phyloP scores from a whole-genome alignment of 2,888 invertebrate genomes.

The Tetragonisca angustula region DNA sequence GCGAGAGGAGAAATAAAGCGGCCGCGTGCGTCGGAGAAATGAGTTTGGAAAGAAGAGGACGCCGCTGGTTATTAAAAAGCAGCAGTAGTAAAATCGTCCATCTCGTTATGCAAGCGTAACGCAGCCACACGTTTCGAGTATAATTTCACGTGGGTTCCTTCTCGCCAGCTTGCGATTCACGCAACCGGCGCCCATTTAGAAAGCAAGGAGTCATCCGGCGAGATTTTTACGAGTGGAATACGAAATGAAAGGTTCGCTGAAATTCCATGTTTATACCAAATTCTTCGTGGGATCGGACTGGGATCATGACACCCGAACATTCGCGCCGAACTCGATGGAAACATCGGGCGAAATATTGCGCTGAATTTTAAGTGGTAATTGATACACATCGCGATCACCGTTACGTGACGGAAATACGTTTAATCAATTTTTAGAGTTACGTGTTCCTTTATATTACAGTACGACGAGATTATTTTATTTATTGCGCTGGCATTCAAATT shows the following conservation, averaged over 20 bases:
- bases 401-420: neutral
- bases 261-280: constrained; percentile 46
- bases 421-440: neutral
- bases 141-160: constrained; percentile 33
- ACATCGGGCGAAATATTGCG: neutral
- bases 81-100: constrained; percentile 18
- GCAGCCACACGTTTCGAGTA: constrained; percentile 24
- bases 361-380: constrained; percentile 25
- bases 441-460: no score
- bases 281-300: constrained; percentile 28
- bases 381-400: neutral
- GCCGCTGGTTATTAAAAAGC: constrained; percentile 26
- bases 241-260: constrained; percentile 44
- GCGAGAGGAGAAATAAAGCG: constrained; percentile 17
- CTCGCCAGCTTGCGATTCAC: constrained; percentile 21
- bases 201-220: constrained; percentile 40
- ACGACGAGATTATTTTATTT: no score
- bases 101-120: constrained; percentile 23
- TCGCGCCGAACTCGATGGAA: neutral
- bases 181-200: constrained; percentile 33
- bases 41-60: constrained; percentile 20
- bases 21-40: constrained; percentile 8
- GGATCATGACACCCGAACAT: neutral
- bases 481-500: no score
- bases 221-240: constrained; percentile 51